phyloP scores from a whole-genome alignment of 2,888 invertebrate species.

The Cheilosia pagana region DNA sequence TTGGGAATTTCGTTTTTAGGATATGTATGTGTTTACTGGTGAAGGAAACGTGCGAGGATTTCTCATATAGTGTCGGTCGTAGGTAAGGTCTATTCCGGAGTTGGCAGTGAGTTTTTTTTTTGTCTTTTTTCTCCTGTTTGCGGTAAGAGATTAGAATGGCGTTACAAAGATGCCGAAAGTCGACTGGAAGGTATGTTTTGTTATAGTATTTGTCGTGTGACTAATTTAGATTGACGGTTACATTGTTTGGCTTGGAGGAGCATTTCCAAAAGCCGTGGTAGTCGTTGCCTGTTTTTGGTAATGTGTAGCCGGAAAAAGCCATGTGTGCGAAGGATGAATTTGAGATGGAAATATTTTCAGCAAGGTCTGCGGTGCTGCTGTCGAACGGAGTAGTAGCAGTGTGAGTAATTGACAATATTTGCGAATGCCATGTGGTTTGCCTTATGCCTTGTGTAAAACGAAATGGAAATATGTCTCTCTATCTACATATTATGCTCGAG shows the following conservation, averaged over 20 bases:
- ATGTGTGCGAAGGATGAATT: not conserved
- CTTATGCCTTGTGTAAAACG: no score
- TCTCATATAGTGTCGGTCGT: not conserved
- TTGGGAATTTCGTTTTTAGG: constrained; percentile 64
- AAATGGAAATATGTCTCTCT: no score
- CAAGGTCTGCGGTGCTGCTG: no score
- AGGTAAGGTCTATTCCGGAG: not conserved
- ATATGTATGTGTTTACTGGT: not conserved
- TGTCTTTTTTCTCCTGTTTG: not conserved
- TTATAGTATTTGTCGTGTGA: constrained; percentile 59
- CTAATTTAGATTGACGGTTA: constrained; percentile 64
- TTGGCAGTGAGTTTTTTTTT: not conserved
- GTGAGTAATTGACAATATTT: no score
- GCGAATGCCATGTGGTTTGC: no score
- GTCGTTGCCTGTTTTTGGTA: not conserved
- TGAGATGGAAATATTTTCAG: no score
- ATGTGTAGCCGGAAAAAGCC: not conserved
- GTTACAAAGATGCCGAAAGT: constrained; percentile 65
- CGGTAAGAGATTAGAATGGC: constrained; percentile 30
- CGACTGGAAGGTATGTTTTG: constrained; percentile 43
- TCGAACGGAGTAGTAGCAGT: no score
- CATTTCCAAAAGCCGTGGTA: not conserved
- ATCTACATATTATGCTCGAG: no score
- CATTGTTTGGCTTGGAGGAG: constrained; percentile 22
- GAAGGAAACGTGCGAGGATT: constrained; percentile 47